Evolutionary conservation across 2,888 invertebrate genomes (phyloP), one percentile per base, ranked within the genome.

Genomic region (Drosophila kanekoi): DNA sequence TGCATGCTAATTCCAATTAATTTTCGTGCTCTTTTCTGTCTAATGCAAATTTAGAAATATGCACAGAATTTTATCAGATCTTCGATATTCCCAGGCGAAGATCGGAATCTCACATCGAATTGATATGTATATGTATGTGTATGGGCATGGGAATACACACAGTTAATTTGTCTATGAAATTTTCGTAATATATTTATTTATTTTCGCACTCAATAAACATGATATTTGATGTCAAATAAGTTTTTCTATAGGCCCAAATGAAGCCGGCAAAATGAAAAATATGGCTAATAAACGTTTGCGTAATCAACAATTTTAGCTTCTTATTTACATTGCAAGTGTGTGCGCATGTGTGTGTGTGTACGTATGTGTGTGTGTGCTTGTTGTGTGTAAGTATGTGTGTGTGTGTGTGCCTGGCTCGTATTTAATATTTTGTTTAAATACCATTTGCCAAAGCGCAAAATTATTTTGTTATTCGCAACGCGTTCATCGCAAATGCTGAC

Each of bases 301-400:
- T 87, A 85, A 85, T 84, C 89, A 75, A 73, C 87, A 73, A 65
- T 62, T 81, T 77, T 67, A 70, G 76, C 81, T 81, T 62, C 71
- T 74, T 88, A 83, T 88, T 80, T 83, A 79, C 76, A 69, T 56
- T 66, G 72, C 52, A 18, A 38, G 56, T 43, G 40, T 58, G 14
- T 35, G 23, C n/a, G 49, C 45, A 38, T 28, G 52, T 53, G 44
- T 18, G 62, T 11, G 32, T 35, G 51, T 63, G 37, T 51, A 13
- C 20, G n/a, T 28, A 11, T 43, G 43, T 49, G 53, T 33, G 38
- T 40, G 37, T 28, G 44, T 44, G 45, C 49, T 53, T 35, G 40
- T 16, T 58, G 43, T 66, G n/a, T n/a, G n/a, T n/a, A n/a, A n/a
- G n/a, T n/a, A n/a, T n/a, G n/a, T 33, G 40, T 54, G n/a, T 52